Percentiles rank a stretch among this genome's conserved stretches.
Conservation (phyloP, 2,797 vertebrate genomes). For the Pitangus sulphuratus region DNA sequence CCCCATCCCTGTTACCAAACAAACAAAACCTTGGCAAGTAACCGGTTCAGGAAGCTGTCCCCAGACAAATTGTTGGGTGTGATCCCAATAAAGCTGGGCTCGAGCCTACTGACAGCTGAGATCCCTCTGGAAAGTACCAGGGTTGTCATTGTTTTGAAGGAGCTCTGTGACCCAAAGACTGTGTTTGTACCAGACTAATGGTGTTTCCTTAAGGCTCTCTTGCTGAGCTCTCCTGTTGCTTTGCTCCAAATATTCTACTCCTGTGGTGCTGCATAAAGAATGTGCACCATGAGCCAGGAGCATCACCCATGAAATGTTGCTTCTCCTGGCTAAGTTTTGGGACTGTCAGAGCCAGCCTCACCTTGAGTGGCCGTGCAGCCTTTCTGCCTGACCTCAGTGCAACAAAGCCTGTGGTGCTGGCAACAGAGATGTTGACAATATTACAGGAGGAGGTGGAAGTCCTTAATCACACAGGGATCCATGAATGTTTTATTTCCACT, state of each 20-base stretch:
- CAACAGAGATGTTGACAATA: not conserved
- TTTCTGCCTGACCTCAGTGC: not conserved
- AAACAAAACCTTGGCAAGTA: conserved; percentile 39
- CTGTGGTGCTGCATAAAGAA: not conserved
- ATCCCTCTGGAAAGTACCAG: not conserved
- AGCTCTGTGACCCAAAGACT: not conserved
- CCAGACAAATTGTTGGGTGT: conserved; percentile 18
- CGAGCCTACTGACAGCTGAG: conserved; percentile 14
- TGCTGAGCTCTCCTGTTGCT: not conserved
- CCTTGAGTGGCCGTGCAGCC: not conserved
- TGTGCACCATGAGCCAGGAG: accelerated
- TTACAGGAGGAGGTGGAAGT: not conserved
- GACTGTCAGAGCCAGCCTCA: accelerated
- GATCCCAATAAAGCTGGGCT: conserved; percentile 1
- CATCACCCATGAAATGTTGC: not conserved
- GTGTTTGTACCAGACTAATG: not conserved
- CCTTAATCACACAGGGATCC: not conserved
- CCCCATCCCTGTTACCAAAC: conserved; percentile 6
- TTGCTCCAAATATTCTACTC: not conserved
- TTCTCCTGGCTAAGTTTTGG: not conserved
- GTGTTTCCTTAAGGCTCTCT: not conserved
- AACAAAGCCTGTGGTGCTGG: not conserved
- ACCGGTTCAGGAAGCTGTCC: conserved; percentile 30
- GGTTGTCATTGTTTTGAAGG: not conserved
- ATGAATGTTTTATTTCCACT: not conserved